Evolutionary conservation across 2,113 vertebrate genomes (phyloP), one percentile per base, ranked within the genome.

Genomic region (Ellobius talpinus): DNA sequence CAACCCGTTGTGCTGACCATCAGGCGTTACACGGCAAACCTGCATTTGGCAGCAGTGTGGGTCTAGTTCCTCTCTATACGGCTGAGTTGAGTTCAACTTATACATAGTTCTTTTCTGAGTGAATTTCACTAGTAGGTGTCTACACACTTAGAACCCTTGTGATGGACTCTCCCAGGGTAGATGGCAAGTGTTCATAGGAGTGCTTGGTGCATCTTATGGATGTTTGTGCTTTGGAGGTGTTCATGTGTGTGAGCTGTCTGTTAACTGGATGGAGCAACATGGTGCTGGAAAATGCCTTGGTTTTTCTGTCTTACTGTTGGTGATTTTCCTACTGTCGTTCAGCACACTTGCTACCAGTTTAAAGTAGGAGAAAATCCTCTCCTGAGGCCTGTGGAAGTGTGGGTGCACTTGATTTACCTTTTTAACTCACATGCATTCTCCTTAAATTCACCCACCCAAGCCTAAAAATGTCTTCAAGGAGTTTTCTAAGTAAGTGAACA

Each of bases 191-290:
- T 70, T 84, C 23, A 1, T 0, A 0, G 74, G 36, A n/a, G 55
- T 16, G 26, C 17, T 23, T 5, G 7, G 14, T 16, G 21, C 0
- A 1, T 7, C 79, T 91, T 7, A 0, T 0, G 5, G 52, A 14
- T 47, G 76, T 5, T 84, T 39, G 52, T 87, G 31, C 42, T 42
- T 47, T 66, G 0, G 13, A 77, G 11, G 47, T 19, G 17, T 24
- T 61, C 7, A 39, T 81, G 73, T 52, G 7, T 31, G 2, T n/a
- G 58, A 72, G 70, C 26, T 39, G n/a, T 55, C 63, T 33, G 26
- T 63, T 76, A 66, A 66, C 39, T 29, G 23, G 52, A 42, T 1
- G 23, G 58, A n/a, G n/a, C 17, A 66, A 36, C 19, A 0, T 7
- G 24, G 12, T 50, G 33, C 23, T 55, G 31, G 92, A 70, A 58